phyloP scores from a whole-genome alignment of 1,140 invertebrate genomes.

The Drosophila nebulosa region DNA sequence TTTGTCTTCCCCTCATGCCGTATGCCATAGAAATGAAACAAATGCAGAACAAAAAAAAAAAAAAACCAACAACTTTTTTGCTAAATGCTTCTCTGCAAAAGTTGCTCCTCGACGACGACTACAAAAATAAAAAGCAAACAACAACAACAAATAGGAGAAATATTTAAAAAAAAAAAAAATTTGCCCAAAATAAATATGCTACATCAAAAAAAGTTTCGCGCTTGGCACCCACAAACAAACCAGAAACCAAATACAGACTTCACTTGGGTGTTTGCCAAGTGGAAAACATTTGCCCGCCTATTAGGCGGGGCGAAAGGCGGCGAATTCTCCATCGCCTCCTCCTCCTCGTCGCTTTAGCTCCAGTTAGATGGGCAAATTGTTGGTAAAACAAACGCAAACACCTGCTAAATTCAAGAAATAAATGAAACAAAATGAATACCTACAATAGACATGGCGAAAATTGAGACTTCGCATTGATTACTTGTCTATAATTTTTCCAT shows the following conservation, averaged over 20 bases:
- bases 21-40: constrained; percentile 34
- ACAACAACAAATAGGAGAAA: constrained; percentile 12
- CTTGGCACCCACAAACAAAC: constrained; percentile 44
- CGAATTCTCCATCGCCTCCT: background rate
- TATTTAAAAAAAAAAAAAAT: background rate
- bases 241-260: constrained; percentile 31
- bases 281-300: constrained; percentile 70
- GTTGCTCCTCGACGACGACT: constrained; percentile 30
- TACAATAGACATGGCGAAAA: background rate
- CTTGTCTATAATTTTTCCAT: constrained; percentile 80
- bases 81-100: constrained; percentile 58
- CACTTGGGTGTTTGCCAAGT: constrained; percentile 63
- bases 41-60: background rate
- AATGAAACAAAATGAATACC: constrained; percentile 20
- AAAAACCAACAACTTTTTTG: constrained; percentile 39
- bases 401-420: constrained; percentile 47
- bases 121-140: constrained; percentile 21
- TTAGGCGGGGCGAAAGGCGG: constrained; percentile 8
- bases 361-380: constrained; percentile 70
- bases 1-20: background rate
- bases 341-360: constrained; percentile 11
- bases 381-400: constrained; percentile 78
- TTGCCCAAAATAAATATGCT: constrained; percentile 35
- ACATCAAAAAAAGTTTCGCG: constrained; percentile 50
- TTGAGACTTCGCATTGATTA: constrained; percentile 57